Base-by-base conservation (phyloP, 2,888 invertebrate species). In the Drosophila vallismaia region DNA sequence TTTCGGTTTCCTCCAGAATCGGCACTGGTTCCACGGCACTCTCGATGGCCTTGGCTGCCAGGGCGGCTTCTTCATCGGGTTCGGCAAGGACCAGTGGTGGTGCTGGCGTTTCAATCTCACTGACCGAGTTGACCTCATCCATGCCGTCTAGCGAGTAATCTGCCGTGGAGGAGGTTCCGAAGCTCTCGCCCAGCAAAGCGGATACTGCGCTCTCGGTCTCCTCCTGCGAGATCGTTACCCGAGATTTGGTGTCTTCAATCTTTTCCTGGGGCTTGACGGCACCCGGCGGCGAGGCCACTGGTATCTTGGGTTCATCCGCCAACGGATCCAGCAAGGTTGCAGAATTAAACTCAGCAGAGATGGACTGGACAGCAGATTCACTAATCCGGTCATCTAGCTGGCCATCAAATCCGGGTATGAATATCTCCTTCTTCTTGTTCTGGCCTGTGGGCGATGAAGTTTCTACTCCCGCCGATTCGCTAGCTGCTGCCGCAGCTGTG, bases 151-250 rank as follows among this genome's bases (percentile, higher is more conserved):
- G 79, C 0, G 90, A 89, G 90, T 94, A 95, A 77, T 93, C 93
- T 59, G 93, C 92, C 12, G 85, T 88, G 1, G 89, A 90, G 0
- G 93, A 92, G 7, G 94, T 95, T 1, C 96, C 95, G 88, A 97
- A 97, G 77, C 97, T 96, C 91, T 97, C 97, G 28, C 96, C 97
- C 57, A 97, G 92, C 29, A 97, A 92, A 0, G 97, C 97, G 7
- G 97, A 97, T 0, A 97, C 97, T 0, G 97, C 97, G 90, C 97
- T 97, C 91, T 96, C 97, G 0, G 97, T 97, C 92, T 97, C 97
- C 92, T 97, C 97, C 91, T 97, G 97, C 0, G 97, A 97, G 84
- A 97, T 97, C 19, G 89, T 89, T 8, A 95, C 96, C 50, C 96
- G 93, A 0, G 95, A 95, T 88, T 96, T 96, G 48, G 76, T 85